These are phyloP conservation scores for Dendropsophus ebraccatus DNA, from an alignment of 2,113 vertebrate genomes.

Conservation along the genomic window DNA sequence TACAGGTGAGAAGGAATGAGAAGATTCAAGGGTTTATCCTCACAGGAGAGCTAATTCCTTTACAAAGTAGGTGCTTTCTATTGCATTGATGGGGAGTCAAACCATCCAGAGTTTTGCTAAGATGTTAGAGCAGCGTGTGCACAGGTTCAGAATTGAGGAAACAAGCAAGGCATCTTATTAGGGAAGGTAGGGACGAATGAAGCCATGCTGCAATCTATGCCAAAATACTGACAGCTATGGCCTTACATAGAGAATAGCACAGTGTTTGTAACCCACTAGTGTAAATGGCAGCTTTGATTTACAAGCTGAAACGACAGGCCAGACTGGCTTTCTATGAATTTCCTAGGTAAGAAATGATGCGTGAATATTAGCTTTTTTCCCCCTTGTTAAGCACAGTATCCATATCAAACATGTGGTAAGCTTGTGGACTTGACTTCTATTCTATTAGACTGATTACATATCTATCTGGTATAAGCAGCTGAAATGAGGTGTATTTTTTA, in stretches of 20 bases:
- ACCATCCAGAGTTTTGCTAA: not conserved
- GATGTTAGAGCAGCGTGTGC: not conserved
- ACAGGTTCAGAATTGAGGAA: not conserved
- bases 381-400: too few relatives aligned
- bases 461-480: too few relatives aligned
- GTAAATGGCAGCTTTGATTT: not conserved
- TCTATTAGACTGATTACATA: too few relatives aligned
- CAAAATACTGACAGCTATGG: not conserved
- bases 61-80: not conserved
- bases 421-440: too few relatives aligned
- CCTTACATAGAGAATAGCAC: too few relatives aligned
- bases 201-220: not conserved
- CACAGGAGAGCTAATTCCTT: constrained; percentile 5
- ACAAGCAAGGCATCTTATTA: not conserved
- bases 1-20: constrained; percentile 6
- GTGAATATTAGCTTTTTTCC: too few relatives aligned
- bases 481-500: too few relatives aligned
- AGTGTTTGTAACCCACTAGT: too few relatives aligned
- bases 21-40: constrained; percentile 40
- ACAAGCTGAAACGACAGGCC: too few relatives aligned
- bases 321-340: too few relatives aligned
- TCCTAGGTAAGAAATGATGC: too few relatives aligned
- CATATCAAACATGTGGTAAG: too few relatives aligned
- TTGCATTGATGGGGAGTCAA: not conserved
- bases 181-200: not conserved